phyloP scores from a whole-genome alignment of 2,888 invertebrate genomes.

The Ganaspis brasiliensis region DNA sequence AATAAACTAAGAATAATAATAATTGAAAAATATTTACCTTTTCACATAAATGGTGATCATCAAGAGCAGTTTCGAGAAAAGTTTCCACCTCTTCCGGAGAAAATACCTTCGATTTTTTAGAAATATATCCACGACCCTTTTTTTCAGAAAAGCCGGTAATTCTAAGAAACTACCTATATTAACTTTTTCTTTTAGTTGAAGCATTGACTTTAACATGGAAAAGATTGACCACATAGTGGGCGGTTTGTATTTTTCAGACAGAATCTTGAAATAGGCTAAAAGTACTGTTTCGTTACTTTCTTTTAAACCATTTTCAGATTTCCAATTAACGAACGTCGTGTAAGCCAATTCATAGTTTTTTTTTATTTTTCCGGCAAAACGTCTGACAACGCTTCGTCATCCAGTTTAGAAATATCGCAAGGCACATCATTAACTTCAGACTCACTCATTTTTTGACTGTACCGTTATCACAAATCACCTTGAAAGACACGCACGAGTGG shows the following conservation, averaged over 20 bases:
- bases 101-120: conserved; percentile 70
- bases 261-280: conserved; percentile 58
- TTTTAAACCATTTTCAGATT: background rate
- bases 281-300: too few relatives aligned
- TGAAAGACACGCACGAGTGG: too few relatives aligned
- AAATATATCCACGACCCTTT: conserved; percentile 64
- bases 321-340: too few relatives aligned
- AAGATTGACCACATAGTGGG: conserved; percentile 63
- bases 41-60: conserved; percentile 62
- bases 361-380: too few relatives aligned
- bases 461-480: too few relatives aligned
- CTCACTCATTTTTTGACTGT: too few relatives aligned
- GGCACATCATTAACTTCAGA: too few relatives aligned
- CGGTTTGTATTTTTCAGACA: conserved; percentile 61
- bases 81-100: conserved; percentile 63
- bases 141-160: conserved; percentile 64
- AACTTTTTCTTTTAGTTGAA: conserved; percentile 56
- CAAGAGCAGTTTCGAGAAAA: conserved; percentile 64
- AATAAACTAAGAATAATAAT: too few relatives aligned
- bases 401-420: too few relatives aligned
- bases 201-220: conserved; percentile 64
- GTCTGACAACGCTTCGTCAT: too few relatives aligned
- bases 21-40: too few relatives aligned
- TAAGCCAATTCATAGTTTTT: too few relatives aligned
- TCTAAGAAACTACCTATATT: conserved; percentile 57